Evolutionary conservation across 1,140 invertebrate species (phyloP), one percentile per base, ranked within the genome.

Genomic region (Anoplolepis gracilipes): DNA sequence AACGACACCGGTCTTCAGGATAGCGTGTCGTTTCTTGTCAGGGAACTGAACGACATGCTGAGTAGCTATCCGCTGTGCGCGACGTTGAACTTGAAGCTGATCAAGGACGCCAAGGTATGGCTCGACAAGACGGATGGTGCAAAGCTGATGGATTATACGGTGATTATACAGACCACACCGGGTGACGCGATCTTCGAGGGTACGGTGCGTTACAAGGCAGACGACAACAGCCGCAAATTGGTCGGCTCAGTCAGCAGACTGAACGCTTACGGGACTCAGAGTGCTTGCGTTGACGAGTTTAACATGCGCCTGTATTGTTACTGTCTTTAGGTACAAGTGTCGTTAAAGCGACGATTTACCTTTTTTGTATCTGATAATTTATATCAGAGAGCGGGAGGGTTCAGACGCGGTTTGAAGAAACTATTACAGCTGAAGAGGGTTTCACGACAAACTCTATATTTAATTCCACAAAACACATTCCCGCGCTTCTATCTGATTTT

Each of bases 181-280:
- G 97, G 97, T 4, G 93, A 96, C 22, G 97, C 96, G 0, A 93
- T 97, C n/a, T 98, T 98, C 90, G 97, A 98, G 93, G 97, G 96
- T 0, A 97, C 97, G 0, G 94, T 98, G 0, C 95, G 95, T 1
- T 88, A 93, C 6, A 86, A 88, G 78, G 92, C 90, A 6, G 92
- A 95, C 7, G 91, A 93, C 28, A 87, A 90, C n/a, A 96, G 91
- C 88, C 93, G 95, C 6, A 95, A 96, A 53, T 72, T 95, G 8
- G 73, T 94, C 0, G 97, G 97, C 1, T 96, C 96, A 2, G 95
- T 98, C 30, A 98, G 97, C 90, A 95, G 98, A 33, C 95, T 98
- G n/a, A 98, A 98, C 93, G 91, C 97, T n/a, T 98, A 98, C 88
- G 97, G 97, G 6, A 96, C 96, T 78, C 97, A 98, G 93, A 98